Percentiles rank a stretch among this genome's conserved stretches.
Evolutionary conservation across 2,888 invertebrate species (phyloP).

Genomic region (Steinernema carpocapsae): DNA sequence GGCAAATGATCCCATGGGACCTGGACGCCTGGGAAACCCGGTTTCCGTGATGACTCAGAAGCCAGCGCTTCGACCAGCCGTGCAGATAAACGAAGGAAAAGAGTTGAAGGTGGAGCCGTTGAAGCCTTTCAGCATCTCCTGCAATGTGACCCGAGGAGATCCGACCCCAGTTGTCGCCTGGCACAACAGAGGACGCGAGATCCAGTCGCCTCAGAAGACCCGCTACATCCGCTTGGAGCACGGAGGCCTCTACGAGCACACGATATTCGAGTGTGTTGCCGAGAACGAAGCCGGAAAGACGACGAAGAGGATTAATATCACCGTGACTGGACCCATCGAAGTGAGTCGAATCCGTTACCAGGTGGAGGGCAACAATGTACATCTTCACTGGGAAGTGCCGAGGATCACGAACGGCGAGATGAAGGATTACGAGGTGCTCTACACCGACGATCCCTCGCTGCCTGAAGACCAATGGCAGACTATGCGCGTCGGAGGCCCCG

Average conservation of each 20-base stretch:
- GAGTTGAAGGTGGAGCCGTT: conserved; percentile 62
- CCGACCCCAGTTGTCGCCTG: conserved; percentile 61
- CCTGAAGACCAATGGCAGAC: conserved; percentile 59
- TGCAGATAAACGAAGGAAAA: conserved; percentile 63
- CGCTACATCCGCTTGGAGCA: conserved; percentile 36
- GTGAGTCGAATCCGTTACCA: conserved; percentile 65
- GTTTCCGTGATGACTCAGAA: conserved; percentile 62
- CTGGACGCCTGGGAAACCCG: conserved; percentile 63
- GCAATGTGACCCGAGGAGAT: conserved; percentile 65
- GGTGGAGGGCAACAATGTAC: conserved; percentile 63
- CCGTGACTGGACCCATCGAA: conserved; percentile 62
- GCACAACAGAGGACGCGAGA: conserved; percentile 47
- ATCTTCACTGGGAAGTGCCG: conserved; percentile 65
- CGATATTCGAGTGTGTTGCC: conserved; percentile 63
- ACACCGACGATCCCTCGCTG: conserved; percentile 60
- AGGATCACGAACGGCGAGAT: conserved; percentile 65
- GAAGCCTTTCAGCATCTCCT: conserved; percentile 59
- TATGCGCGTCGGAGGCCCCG: conserved; percentile 51
- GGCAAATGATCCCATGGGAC: conserved; percentile 65
- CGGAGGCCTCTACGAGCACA: conserved; percentile 59
- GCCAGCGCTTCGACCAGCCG: conserved; percentile 63
- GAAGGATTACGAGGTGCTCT: conserved; percentile 65
- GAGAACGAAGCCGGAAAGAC: conserved; percentile 67
- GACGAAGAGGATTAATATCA: conserved; percentile 57
- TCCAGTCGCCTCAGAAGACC: conserved; percentile 5